phyloP scores from a whole-genome alignment of 2,888 invertebrate species.

The Cephus sareptanus region DNA sequence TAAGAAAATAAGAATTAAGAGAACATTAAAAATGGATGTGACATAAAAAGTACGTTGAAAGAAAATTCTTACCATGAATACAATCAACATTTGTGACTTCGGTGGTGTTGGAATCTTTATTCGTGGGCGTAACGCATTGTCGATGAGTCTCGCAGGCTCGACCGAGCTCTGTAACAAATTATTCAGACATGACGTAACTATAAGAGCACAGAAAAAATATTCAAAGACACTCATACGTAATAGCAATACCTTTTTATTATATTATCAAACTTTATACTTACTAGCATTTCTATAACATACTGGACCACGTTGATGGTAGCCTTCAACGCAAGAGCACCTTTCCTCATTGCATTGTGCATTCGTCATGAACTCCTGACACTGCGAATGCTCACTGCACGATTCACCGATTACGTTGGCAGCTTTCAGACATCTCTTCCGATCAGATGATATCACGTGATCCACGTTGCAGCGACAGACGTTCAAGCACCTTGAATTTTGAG shows the following conservation, averaged over 20 bases:
- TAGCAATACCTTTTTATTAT: background rate
- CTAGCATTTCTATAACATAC: slow-evolving; percentile 46
- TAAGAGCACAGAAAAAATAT: background rate
- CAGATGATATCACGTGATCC: slow-evolving; percentile 51
- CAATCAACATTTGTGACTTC: slow-evolving; percentile 54
- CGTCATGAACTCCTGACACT: slow-evolving; percentile 52
- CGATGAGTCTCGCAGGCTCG: slow-evolving; percentile 39
- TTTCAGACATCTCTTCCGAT: slow-evolving; percentile 54
- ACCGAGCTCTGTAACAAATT: slow-evolving; percentile 35
- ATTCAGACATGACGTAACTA: background rate
- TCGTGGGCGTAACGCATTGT: slow-evolving; percentile 49
- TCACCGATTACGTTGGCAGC: slow-evolving; percentile 55
- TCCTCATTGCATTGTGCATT: slow-evolving; percentile 41
- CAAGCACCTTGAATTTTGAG: slow-evolving; percentile 53
- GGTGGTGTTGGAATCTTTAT: slow-evolving; percentile 41
- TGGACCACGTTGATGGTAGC: slow-evolving; percentile 48
- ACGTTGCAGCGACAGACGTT: slow-evolving; percentile 56
- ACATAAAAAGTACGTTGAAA: background rate
- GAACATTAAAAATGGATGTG: background rate
- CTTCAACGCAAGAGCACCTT: slow-evolving; percentile 45
- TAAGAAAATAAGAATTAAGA: slow-evolving; percentile 14
- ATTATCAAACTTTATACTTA: slow-evolving; percentile 26
- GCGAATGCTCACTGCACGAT: slow-evolving; percentile 52
- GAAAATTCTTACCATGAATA: slow-evolving; percentile 38
- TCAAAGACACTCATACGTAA: background rate